These are phyloP conservation scores for Euproctis similis DNA, from an alignment of 2,888 invertebrate genomes.

Conservation along the genomic window DNA sequence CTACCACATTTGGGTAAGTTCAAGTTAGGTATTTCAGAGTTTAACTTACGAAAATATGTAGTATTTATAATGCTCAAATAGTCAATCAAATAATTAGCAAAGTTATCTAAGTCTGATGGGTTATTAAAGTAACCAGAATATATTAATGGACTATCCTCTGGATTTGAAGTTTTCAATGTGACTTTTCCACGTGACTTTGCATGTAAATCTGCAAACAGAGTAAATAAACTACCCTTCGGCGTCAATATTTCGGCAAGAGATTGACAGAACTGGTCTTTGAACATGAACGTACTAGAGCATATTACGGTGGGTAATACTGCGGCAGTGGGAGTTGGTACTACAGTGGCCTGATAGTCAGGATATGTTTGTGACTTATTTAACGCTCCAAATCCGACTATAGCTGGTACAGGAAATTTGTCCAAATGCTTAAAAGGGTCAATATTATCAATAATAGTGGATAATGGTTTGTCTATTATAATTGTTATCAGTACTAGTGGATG, in stretches of 20 bases:
- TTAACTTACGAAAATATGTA: slow-evolving; percentile 24
- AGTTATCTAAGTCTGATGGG: slow-evolving; percentile 28
- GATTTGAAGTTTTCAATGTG: slow-evolving; percentile 28
- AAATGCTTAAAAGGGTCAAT: slow-evolving; percentile 24
- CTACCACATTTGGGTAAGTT: slow-evolving; percentile 25
- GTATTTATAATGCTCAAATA: slow-evolving; percentile 31
- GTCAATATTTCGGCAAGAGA: slow-evolving; percentile 21
- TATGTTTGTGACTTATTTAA: slow-evolving; percentile 33
- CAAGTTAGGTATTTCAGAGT: slow-evolving; percentile 25
- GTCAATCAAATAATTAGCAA: slow-evolving; percentile 29
- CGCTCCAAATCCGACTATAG: slow-evolving; percentile 35
- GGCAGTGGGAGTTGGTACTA: slow-evolving; percentile 24
- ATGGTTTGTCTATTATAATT: slow-evolving; percentile 22
- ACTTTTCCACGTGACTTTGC: slow-evolving; percentile 41
- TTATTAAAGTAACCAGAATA: slow-evolving; percentile 27
- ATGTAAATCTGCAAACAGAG: slow-evolving; percentile 29
- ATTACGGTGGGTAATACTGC: slow-evolving; percentile 25
- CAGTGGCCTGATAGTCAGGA: slow-evolving; percentile 42
- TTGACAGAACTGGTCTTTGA: slow-evolving; percentile 29
- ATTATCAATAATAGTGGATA: slow-evolving; percentile 20
- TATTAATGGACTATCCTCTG: slow-evolving; percentile 31
- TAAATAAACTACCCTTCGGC: slow-evolving; percentile 17
- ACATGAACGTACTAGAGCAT: slow-evolving; percentile 26
- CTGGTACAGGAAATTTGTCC: slow-evolving; percentile 31
- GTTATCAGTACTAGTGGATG: slow-evolving; percentile 34